Base-by-base conservation (phyloP, 2,888 invertebrate genomes). In the Xanthia icteritia region DNA sequence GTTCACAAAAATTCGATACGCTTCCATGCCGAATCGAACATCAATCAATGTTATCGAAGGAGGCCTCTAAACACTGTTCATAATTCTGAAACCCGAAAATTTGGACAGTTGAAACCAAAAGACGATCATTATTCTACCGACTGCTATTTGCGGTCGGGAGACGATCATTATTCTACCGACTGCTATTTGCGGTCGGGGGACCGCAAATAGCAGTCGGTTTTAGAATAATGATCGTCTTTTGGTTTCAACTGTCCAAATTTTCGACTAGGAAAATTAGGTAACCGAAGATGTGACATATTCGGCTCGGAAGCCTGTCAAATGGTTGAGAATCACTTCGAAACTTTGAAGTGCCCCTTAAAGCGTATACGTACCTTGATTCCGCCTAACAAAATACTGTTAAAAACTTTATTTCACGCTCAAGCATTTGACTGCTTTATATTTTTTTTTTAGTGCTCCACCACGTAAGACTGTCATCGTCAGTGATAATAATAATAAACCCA, bases 381-480 rank as follows among this genome's bases (percentile, higher is more conserved):
- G 5, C 15, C 31, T 63, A 17, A 23, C 17, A 64, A 70, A 70
- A 45, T 3, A 27, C 61, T 27, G 39, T 23, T 11, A 63, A 31
- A 31, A 11, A 31, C 17, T 31, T 1, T 13, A 31, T 70, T 63
- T 63, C 5, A 6, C 0, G 23, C 1, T 13, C 31, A 20, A 17
- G 9, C 9, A 66, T 27, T 39, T 72, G 8, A n/a, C 15, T 36
- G n/a, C 13, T n/a, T 0, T 20, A n/a, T 65, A 27, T 27, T 65
- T 51, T 82, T 45, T 6, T 79, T 79, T 60, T 20, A 79, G 78
- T 27, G 27, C 8, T 54, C 77, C 58, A 17, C 65, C 83, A 6
- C 11, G 11, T 5, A 36, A 13, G 5, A 13, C 23, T 2, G 15
- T 17, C 27, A 1, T n/a, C 17, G 23, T 27, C 23, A 58, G 17